Base-by-base conservation (phyloP, 2,888 invertebrate species). In the Hemaris fuciformis region DNA sequence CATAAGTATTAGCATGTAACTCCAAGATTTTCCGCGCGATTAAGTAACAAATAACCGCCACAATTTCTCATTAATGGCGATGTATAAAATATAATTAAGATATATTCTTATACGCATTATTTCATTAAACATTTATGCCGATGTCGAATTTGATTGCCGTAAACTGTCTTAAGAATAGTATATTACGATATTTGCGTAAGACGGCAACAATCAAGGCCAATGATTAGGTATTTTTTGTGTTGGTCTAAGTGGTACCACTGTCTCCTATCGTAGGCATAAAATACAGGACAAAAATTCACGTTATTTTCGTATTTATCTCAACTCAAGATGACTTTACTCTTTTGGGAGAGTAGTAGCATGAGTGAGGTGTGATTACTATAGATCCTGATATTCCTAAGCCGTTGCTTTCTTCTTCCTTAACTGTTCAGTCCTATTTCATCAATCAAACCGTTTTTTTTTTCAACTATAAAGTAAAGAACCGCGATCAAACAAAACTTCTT, bases 81-180 rank as follows among this genome's bases (percentile, higher is more conserved):
- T 20, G 53, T 53, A 53, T 53, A 53, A 53, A 53, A 53, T 31
- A 53, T 53, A 53, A 53, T 53, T 53, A 31, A 53, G 18, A 53
- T 27, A 53, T 53, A 53, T 53, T 53, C 27, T 6, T 53, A 53
- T 18, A 53, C 53, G 27, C 27, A 53, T 48, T 27, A 53, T 46
- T 48, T 48, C 48, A 48, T 53, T 31, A 18, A 53, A 53, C 18
- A 53, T 53, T 31, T 18, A 53, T 53, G 53, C 15, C 7, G 8
- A 53, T 48, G 27, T 48, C n/a, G 15, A 48, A 27, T 27, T 53
- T 27, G 18, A 53, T 53, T 27, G 10, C 15, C 7, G 3, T 13
- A 48, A n/a, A 15, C 7, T 48, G 15, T 15, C 48, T 53, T 31
- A 53, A 8, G 27, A 15, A 7, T 31, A 31, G 18, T 10, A 31